Percentiles rank a stretch among this genome's conserved stretches.
Evolutionary conservation across 2,113 vertebrate genomes (phyloP).

Genomic region (Brachypodius melanocephalos): DNA sequence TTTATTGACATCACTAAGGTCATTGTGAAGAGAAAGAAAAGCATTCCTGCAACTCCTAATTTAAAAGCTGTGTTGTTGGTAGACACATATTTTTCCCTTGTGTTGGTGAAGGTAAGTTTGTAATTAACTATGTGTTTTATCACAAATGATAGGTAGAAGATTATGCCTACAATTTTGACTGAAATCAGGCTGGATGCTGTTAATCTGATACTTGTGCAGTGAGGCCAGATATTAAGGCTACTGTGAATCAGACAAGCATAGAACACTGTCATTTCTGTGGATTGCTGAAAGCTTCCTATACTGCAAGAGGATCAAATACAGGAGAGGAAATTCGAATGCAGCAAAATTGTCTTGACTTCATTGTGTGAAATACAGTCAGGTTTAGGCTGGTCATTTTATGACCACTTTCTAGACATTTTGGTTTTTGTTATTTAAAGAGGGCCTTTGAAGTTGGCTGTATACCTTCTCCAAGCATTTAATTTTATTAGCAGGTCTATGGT

Average conservation of each 20-base stretch:
- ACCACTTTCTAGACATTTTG: neutral
- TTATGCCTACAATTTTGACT: neutral
- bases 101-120: neutral
- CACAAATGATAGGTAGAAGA: neutral
- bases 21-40: neutral
- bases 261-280: neutral
- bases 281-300: neutral
- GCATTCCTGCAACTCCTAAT: neutral
- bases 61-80: neutral
- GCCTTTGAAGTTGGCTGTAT: neutral
- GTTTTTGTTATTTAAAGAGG: neutral
- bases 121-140: neutral
- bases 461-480: neutral
- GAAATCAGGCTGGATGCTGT: neutral
- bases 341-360: neutral
- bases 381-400: neutral
- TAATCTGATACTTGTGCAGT: neutral
- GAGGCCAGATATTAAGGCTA: neutral
- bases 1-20: neutral
- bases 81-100: neutral
- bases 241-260: neutral
- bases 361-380: neutral
- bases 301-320: neutral
- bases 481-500: neutral
- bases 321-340: neutral